These are phyloP conservation scores for Probaryconus sp. DNA, from an alignment of 1,140 invertebrate species.

Conservation along the genomic window DNA sequence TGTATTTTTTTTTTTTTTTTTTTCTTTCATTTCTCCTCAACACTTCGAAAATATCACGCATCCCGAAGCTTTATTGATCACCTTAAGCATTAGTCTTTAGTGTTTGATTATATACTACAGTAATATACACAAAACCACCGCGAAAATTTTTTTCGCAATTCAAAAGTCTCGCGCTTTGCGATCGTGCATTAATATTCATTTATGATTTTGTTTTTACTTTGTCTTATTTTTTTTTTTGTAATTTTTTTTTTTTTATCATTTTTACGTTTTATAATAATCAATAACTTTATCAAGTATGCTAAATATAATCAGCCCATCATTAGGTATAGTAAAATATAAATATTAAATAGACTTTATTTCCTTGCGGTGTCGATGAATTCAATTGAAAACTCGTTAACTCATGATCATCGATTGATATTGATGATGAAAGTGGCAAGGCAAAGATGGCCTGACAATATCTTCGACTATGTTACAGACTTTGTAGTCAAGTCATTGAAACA, in stretches of 20 bases:
- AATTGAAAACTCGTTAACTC: slow-evolving; percentile 51
- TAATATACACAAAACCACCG: slow-evolving; percentile 74
- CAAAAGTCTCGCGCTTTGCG: slow-evolving; percentile 47
- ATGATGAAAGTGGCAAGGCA: slow-evolving; percentile 49
- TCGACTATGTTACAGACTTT: slow-evolving; percentile 39
- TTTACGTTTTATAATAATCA: slow-evolving; percentile 40
- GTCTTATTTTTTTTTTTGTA: slow-evolving; percentile 14
- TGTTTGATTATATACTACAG: slow-evolving; percentile 76
- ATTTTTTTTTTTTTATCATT: slow-evolving; percentile 6
- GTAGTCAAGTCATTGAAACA: slow-evolving; percentile 26
- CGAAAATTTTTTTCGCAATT: slow-evolving; percentile 46
- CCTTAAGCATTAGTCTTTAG: slow-evolving; percentile 77
- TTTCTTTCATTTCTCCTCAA: slow-evolving; percentile 57
- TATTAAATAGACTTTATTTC: slow-evolving; percentile 71
- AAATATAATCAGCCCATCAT: slow-evolving; percentile 73
- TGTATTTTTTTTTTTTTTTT: slow-evolving; percentile 45
- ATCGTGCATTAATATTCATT: slow-evolving; percentile 27
- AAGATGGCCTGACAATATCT: slow-evolving; percentile 54
- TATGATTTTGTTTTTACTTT: slow-evolving; percentile 15
- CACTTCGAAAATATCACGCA: slow-evolving; percentile 68
- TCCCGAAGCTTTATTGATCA: slow-evolving; percentile 70
- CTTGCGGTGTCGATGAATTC: slow-evolving; percentile 63
- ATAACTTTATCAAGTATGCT: slow-evolving; percentile 68
- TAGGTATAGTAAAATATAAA: slow-evolving; percentile 76
- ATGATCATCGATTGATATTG: slow-evolving; percentile 29